Evolutionary conservation across 2,113 vertebrate species (phyloP).

Genomic region (Arizona elegans): DNA sequence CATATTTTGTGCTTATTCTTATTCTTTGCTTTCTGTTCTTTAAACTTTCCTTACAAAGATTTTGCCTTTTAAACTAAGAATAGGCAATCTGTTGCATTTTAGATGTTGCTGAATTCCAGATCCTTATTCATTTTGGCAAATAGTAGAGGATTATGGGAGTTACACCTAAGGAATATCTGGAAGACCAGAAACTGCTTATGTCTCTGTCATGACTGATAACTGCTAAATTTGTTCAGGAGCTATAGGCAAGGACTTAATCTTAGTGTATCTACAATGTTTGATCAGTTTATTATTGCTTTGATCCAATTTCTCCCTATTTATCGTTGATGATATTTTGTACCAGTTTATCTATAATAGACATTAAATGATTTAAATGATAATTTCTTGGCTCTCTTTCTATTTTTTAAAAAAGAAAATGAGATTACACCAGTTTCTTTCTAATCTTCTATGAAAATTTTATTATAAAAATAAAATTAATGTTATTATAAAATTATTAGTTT

Average conservation of each 20-base stretch:
- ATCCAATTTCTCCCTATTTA: background rate
- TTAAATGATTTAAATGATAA: background rate
- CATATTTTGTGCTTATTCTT: background rate
- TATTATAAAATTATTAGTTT: background rate
- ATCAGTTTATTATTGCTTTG: background rate
- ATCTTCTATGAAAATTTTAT: background rate
- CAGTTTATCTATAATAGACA: background rate
- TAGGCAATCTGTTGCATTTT: background rate
- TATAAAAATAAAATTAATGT: background rate
- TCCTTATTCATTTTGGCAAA: background rate
- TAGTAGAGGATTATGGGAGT: background rate
- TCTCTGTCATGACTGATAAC: background rate
- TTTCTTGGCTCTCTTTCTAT: background rate
- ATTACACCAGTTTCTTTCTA: background rate
- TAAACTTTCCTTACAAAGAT: background rate
- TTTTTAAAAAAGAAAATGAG: too few relatives aligned
- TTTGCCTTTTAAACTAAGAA: background rate
- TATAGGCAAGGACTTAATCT: background rate
- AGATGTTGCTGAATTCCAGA: background rate
- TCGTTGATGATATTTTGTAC: background rate
- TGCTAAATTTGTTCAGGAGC: background rate
- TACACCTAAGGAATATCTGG: background rate
- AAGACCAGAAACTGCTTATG: background rate
- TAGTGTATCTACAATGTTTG: background rate
- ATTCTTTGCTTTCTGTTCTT: background rate